Conservation (phyloP, 2,888 invertebrate genomes). For the Tetranychus piercei region DNA sequence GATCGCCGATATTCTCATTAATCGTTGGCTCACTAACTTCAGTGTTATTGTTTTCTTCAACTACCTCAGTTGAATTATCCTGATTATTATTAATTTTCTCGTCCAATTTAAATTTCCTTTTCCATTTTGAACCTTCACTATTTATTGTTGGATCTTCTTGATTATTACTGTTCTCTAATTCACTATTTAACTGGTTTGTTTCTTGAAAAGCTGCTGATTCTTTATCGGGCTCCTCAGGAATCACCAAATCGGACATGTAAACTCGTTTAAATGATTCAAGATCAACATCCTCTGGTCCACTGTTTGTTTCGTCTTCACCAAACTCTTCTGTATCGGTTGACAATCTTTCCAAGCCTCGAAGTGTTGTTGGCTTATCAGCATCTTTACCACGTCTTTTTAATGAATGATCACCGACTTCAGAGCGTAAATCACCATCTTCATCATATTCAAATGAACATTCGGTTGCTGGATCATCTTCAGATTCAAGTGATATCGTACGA, state of each 20-base stretch:
- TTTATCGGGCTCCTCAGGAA: neutral
- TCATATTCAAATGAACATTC: conserved; percentile 11
- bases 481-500: neutral
- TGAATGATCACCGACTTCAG: neutral
- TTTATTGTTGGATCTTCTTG: neutral
- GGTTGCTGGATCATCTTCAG: conserved; percentile 5
- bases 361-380: neutral
- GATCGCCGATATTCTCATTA: neutral
- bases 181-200: neutral
- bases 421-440: conserved; percentile 5
- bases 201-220: neutral
- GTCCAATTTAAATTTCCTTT: neutral
- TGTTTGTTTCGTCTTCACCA: neutral
- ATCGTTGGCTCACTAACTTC: neutral
- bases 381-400: neutral
- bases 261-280: conserved; percentile 1
- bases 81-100: neutral
- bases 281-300: conserved; percentile 3
- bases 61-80: neutral
- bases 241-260: neutral
- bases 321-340: neutral
- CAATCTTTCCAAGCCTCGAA: neutral
- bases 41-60: neutral
- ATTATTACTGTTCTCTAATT: neutral
- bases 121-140: neutral